Base-by-base conservation (phyloP, 2,113 vertebrate genomes). In the Phaethon lepturus region DNA sequence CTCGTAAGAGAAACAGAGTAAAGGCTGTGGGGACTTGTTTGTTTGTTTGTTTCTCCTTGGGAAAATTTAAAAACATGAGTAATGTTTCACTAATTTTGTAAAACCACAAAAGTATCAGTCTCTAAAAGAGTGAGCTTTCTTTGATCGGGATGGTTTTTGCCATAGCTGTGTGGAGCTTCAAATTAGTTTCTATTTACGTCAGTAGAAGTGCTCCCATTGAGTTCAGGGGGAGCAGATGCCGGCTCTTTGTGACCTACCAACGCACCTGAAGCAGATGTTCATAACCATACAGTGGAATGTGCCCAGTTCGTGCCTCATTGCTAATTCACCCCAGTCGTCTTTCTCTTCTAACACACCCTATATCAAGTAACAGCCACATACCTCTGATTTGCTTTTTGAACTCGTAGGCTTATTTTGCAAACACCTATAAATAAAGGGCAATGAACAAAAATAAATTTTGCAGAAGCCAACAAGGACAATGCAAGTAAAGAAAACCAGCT, bases 371-470 rank as follows among this genome's bases (percentile, higher is more conserved):
- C n/a, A 84, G 33, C n/a, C 49, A 44, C n/a, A 60, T 10, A 63
- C 17, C 7, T 66, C 50, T 72, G 66, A 68, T 93, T 89, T 94
- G 45, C 66, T 44, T 83, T 77, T 81, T 63, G 75, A 95, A 83
- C 56, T 85, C 0, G 0, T 42, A 76, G 35, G 13, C 31, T 94
- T 95, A 66, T 75, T 90, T 95, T 95, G 26, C 22, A 94, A 92
- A 83, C 29, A 73, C 22, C 63, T 89, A 88, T 73, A 94, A 96
- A 96, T 85, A 87, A 93, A 94, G 58, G 28, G 96, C 52, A 91
- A 53, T 66, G 71, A 79, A 80, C 31, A 86, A 69, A 96, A 94
- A 58, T 33, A 62, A 53, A 71, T 64, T 93, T 97, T 95, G 59
- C 60, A 83, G 80, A 73, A 91, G 63, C 68, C 60, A 95, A 28